Conservation (phyloP, 1,140 invertebrate genomes). For the Dinoponera quadriceps region DNA sequence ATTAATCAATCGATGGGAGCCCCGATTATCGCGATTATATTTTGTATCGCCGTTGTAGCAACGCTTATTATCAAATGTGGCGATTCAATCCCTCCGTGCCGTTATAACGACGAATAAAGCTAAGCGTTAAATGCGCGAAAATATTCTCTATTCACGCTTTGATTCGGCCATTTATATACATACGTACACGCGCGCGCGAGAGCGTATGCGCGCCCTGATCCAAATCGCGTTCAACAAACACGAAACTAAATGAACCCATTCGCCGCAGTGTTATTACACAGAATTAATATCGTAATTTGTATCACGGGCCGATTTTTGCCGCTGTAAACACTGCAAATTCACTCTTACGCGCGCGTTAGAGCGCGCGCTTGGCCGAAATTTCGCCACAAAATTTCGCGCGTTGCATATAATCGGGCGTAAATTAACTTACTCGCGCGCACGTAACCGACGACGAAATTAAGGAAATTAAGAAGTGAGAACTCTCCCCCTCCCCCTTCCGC, state of each 20-base stretch:
- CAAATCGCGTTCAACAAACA: conserved; percentile 6
- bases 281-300: conserved; percentile 56
- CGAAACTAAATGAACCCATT: conserved; percentile 35
- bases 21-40: conserved; percentile 31
- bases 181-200: neutral
- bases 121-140: conserved; percentile 33
- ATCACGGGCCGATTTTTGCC: conserved; percentile 22
- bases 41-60: neutral
- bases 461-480: neutral
- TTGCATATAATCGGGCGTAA: neutral
- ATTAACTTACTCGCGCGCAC: conserved; percentile 10
- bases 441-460: neutral
- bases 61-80: conserved; percentile 35
- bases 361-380: conserved; percentile 25
- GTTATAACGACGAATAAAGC: conserved; percentile 5
- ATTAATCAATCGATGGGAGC: neutral
- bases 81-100: conserved; percentile 19
- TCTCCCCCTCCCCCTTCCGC: too few species aligned
- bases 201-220: neutral
- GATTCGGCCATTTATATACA: neutral
- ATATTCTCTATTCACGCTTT: conserved; percentile 11
- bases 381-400: neutral
- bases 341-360: neutral
- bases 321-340: neutral
- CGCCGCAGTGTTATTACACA: conserved; percentile 30